Evolutionary conservation across 2,888 invertebrate genomes (phyloP).

Genomic region (Chymomyza fuscimana): DNA sequence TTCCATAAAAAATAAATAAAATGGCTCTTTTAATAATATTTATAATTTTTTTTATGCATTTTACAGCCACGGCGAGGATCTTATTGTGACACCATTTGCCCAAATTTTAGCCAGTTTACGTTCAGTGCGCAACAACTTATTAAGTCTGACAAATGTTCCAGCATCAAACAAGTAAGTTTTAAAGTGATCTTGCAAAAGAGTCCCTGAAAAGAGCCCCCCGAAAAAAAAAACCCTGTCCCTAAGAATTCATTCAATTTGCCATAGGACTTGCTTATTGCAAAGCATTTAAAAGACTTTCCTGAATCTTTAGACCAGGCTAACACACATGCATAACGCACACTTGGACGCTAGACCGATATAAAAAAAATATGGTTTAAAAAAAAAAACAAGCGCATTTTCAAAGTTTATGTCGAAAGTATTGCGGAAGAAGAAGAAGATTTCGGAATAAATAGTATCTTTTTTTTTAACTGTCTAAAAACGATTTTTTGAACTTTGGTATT

Average conservation of each 20-base stretch:
- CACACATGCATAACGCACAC: constrained; percentile 12
- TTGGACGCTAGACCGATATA: constrained; percentile 4
- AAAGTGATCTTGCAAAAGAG: constrained; percentile 36
- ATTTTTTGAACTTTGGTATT: no score
- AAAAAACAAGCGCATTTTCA: no score
- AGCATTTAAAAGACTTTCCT: neutral
- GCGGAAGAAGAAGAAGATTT: no score
- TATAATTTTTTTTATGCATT: constrained; percentile 9
- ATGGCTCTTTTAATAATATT: no score
- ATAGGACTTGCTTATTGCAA: neutral
- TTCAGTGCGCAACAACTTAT: constrained; percentile 98
- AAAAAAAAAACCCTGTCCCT: neutral
- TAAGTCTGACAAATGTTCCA: constrained; percentile 95
- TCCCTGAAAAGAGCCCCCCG: constrained; percentile 1
- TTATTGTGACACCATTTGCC: constrained; percentile 99
- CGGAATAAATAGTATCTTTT: no score
- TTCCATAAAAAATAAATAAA: neutral
- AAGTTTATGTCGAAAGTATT: no score
- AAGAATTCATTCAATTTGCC: neutral
- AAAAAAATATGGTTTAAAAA: no score
- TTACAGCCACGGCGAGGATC: constrained; percentile 94
- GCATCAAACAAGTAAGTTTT: constrained; percentile 85
- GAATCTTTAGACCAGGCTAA: constrained; percentile 3
- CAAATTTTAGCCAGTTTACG: constrained; percentile 99
- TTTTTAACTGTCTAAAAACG: no score